phyloP scores from a whole-genome alignment of 2,113 vertebrate genomes.

The Hiodon tergisus region DNA sequence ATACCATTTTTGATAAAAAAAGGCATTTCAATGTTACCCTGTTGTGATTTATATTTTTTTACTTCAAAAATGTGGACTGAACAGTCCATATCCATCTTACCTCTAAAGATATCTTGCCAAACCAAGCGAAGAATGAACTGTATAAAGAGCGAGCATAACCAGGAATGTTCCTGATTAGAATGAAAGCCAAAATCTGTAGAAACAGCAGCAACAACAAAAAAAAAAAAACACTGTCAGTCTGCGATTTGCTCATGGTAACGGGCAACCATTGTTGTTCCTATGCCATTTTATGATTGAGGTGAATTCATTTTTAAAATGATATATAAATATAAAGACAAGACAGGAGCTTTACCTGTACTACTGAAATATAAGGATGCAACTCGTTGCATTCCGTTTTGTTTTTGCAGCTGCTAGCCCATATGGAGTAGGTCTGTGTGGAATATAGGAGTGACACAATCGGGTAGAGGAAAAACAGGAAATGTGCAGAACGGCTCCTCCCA shows the following conservation, averaged over 20 bases:
- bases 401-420: slow-evolving; percentile 96
- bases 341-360: slow-evolving; percentile 76
- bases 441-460: background rate
- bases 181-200: slow-evolving; percentile 86
- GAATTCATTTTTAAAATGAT: background rate
- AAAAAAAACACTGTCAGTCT: slow-evolving; percentile 19
- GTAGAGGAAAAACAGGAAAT: too few relatives aligned
- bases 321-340: background rate
- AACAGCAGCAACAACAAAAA: slow-evolving; percentile 17
- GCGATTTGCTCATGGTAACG: too few relatives aligned
- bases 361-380: slow-evolving; percentile 89
- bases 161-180: slow-evolving; percentile 95
- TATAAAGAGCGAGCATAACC: slow-evolving; percentile 88
- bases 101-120: slow-evolving; percentile 95
- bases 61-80: too few relatives aligned
- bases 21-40: too few relatives aligned
- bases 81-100: slow-evolving; percentile 52
- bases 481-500: too few relatives aligned
- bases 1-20: too few relatives aligned
- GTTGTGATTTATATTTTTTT: too few relatives aligned
- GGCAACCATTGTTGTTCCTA: background rate
- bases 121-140: slow-evolving; percentile 98
- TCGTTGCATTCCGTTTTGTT: slow-evolving; percentile 94
- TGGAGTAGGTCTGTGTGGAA: slow-evolving; percentile 78
- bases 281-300: background rate